These are phyloP conservation scores for Stigmatopora nigra DNA, from an alignment of 2,113 vertebrate genomes.

Conservation along the genomic window DNA sequence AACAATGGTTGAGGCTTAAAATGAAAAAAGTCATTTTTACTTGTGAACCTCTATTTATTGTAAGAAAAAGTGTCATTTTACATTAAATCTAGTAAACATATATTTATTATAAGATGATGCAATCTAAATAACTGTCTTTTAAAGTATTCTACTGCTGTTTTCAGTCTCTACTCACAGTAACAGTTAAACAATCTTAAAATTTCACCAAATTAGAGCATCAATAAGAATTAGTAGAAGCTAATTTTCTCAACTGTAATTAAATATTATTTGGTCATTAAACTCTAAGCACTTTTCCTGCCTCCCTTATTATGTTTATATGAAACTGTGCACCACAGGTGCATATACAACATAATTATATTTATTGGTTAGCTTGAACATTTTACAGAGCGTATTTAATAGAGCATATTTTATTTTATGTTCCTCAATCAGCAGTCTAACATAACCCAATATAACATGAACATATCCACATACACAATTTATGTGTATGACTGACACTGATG, in stretches of 20 bases:
- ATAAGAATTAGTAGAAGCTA: neutral
- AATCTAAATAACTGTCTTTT: no score
- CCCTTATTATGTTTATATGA: neutral
- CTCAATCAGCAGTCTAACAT: neutral
- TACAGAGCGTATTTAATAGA: neutral
- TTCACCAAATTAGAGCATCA: neutral
- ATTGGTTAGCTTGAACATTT: neutral
- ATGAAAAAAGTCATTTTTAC: no score
- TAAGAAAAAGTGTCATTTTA: no score
- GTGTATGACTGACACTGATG: neutral
- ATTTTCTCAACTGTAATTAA: constrained; percentile 1
- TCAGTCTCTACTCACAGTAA: neutral
- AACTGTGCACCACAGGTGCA: neutral
- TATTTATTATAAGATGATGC: no score
- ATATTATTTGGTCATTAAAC: neutral
- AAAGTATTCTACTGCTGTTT: no score
- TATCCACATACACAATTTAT: neutral
- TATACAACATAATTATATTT: neutral
- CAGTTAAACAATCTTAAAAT: neutral
- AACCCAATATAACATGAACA: neutral
- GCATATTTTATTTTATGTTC: neutral
- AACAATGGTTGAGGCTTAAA: no score
- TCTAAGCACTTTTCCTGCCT: neutral
- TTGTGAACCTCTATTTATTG: no score
- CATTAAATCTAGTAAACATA: no score